These are phyloP conservation scores for Nilaparvata lugens DNA, from an alignment of 1,140 invertebrate species.

Conservation along the genomic window DNA sequence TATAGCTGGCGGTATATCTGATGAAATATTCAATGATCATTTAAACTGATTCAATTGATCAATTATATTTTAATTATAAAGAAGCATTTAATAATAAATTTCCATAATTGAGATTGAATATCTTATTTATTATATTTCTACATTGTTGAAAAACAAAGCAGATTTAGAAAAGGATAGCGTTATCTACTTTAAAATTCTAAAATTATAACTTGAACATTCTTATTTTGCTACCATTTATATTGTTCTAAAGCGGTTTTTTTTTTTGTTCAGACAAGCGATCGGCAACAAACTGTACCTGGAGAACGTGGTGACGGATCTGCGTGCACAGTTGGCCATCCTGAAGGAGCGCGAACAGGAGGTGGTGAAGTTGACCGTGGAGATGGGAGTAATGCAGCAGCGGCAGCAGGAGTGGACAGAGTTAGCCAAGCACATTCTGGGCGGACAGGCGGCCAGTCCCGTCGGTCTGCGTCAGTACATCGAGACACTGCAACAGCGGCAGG, in stretches of 20 bases:
- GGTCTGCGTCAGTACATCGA: constrained; percentile 13
- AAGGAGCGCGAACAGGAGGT: constrained; percentile 18
- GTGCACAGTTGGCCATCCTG: neutral
- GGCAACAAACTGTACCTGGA: constrained; percentile 22
- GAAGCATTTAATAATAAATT: too few species aligned
- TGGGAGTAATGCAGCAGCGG: constrained; percentile 9
- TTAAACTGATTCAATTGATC: too few species aligned
- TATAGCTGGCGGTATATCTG: too few species aligned
- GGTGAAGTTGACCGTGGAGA: constrained; percentile 13
- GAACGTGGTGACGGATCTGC: constrained; percentile 20
- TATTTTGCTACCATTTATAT: neutral
- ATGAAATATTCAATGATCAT: too few species aligned
- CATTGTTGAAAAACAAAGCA: too few species aligned
- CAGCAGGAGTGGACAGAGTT: constrained; percentile 18
- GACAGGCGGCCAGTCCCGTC: neutral
- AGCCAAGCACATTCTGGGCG: constrained; percentile 9
- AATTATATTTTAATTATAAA: too few species aligned
- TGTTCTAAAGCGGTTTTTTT: too few species aligned
- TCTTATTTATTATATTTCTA: too few species aligned
- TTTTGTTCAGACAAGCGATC: constrained; percentile 16
- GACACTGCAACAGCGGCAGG: constrained; percentile 15
- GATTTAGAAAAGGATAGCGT: neutral
- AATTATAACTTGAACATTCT: too few species aligned
- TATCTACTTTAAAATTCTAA: neutral
- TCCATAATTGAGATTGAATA: too few species aligned